phyloP scores from a whole-genome alignment of 1,140 invertebrate species.

The Asbolus verrucosus region DNA sequence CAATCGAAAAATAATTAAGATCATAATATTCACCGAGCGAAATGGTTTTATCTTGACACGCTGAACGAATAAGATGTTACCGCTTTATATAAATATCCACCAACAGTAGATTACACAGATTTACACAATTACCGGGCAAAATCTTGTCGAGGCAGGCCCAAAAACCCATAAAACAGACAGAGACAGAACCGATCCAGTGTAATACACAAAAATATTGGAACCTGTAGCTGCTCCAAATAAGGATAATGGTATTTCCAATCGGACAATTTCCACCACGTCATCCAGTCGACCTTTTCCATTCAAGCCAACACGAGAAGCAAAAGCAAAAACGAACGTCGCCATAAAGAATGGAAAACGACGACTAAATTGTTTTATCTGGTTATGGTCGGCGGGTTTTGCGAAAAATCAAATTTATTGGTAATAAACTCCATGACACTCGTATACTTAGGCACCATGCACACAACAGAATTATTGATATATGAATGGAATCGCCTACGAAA shows the following conservation, averaged over 20 bases:
- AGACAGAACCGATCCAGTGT: neutral
- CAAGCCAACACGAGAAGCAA: constrained; percentile 6
- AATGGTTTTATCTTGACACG: constrained; percentile 1
- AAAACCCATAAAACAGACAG: constrained; percentile 27
- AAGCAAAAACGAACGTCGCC: neutral
- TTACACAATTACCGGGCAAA: constrained; percentile 25
- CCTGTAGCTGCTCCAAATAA: constrained; percentile 23
- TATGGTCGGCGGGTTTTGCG: constrained; percentile 1
- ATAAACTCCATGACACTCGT: constrained; percentile 1
- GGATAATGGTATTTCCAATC: constrained; percentile 22
- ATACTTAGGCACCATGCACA: neutral
- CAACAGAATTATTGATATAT: constrained; percentile 1
- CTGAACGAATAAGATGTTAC: constrained; percentile 9
- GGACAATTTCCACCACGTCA: constrained; percentile 11
- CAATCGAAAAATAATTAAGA: constrained; percentile 25
- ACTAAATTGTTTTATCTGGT: constrained; percentile 15
- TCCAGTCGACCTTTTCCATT: constrained; percentile 32
- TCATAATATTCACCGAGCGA: constrained; percentile 15
- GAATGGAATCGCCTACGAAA: constrained; percentile 25
- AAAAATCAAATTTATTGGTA: constrained; percentile 26
- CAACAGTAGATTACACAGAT: constrained; percentile 22
- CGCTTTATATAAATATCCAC: constrained; percentile 34
- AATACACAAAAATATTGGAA: neutral
- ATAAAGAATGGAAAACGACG: constrained; percentile 16
- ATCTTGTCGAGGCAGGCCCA: constrained; percentile 11